Evolutionary conservation across 2,797 vertebrate species (phyloP), one percentile per base, ranked within the genome.

Genomic region (Tiaroga cobitis): DNA sequence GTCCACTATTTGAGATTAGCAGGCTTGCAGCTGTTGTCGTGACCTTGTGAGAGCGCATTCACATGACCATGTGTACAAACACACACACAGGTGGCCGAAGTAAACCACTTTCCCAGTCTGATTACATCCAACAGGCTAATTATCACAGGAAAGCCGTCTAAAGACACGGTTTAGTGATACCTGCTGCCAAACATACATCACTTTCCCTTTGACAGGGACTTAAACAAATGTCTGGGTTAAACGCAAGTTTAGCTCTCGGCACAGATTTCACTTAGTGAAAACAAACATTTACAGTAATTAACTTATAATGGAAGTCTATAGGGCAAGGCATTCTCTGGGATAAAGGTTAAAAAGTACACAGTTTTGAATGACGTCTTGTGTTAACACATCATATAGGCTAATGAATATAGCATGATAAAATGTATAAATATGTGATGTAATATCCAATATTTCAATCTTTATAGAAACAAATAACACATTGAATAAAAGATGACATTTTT

Each of bases 41-140:
- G 89, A 90, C 91, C 91, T 91, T 92, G 89, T 81, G 88, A 77
- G 49, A 41, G 67, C 67, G 51, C 59, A 46, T 59, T 85, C 70
- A 87, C 68, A 76, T 72, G 72, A 81, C 81, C 39, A 32, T 11
- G 76, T 87, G 88, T 85, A 83, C 86, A 89, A 90, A 90, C 78
- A 83, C 82, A 51, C 78, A 83, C 82, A 51, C 78, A 88, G 83
- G 88, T 87, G 63, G 87, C 84, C 46, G 65, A 87, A 72, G 29
- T 78, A 73, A 43, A 79, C 67, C 79, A 2, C 83, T 54, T 88
- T 88, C 84, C 75, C 76, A 84, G 80, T 76, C 81, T 39, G 68
- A 83, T 84, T 76, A 80, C 81, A 51, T 69, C 80, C 63, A 89
- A 70, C 43, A 13, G 59, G 77, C 84, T 80, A 85, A 85, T 80